These are phyloP conservation scores for Caenorhabditis sp. DNA, from an alignment of 2,888 invertebrate genomes.

Conservation along the genomic window DNA sequence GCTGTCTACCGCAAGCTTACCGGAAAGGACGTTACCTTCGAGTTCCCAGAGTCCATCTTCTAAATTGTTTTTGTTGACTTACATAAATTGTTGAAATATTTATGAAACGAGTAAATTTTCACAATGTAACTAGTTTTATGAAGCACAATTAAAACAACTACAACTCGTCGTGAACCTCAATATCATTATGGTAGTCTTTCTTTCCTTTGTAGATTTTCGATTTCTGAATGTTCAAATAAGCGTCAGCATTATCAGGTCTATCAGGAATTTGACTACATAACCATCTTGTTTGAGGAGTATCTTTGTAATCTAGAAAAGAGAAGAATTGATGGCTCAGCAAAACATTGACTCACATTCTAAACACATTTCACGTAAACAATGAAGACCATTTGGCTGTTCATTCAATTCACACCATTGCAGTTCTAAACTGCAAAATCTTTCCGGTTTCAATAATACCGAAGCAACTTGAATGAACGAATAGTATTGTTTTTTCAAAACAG, in stretches of 20 bases:
- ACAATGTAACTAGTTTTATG: slow-evolving; percentile 2
- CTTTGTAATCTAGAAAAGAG: slow-evolving; percentile 34
- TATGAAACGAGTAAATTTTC: slow-evolving; percentile 7
- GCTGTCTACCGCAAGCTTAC: slow-evolving; percentile 98
- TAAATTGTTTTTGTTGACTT: slow-evolving; percentile 66
- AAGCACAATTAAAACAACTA: slow-evolving; percentile 3
- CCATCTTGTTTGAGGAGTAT: slow-evolving; percentile 41
- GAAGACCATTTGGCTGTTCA: slow-evolving; percentile 52
- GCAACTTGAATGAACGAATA: slow-evolving; percentile 33
- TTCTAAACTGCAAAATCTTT: slow-evolving; percentile 49
- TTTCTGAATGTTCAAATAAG: slow-evolving; percentile 44
- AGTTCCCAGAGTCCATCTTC: slow-evolving; percentile 90
- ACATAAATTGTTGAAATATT: slow-evolving; percentile 49
- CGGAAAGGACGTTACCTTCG: slow-evolving; percentile 96
- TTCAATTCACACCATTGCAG: slow-evolving; percentile 56
- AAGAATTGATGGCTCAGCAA: neutral
- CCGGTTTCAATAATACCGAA: slow-evolving; percentile 39
- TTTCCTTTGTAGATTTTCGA: slow-evolving; percentile 42
- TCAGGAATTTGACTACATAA: slow-evolving; percentile 47
- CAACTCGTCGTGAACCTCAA: slow-evolving; percentile 36
- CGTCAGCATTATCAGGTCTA: slow-evolving; percentile 35
- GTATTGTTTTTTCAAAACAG: slow-evolving; percentile 30
- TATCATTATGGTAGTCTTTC: slow-evolving; percentile 34
- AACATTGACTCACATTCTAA: slow-evolving; percentile 38
- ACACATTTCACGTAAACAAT: slow-evolving; percentile 54